Evolutionary conservation across 1,140 invertebrate species (phyloP).

Genomic region (Antheraea mylitta): DNA sequence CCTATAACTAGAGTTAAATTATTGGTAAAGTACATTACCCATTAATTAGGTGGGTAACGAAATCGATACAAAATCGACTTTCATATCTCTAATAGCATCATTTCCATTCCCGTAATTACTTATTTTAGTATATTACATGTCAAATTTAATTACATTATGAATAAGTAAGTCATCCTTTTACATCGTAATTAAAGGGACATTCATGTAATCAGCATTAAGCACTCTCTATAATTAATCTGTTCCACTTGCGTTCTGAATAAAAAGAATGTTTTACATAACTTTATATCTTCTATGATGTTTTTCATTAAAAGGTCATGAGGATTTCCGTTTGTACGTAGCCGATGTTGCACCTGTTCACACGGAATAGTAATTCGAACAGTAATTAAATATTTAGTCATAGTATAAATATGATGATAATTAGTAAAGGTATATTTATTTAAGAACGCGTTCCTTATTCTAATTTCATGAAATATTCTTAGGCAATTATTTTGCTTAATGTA

Average conservation of each 20-base stretch:
- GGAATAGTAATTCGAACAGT: too few relatives aligned
- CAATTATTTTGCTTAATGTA: too few relatives aligned
- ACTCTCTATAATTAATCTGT: neutral
- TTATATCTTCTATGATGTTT: neutral
- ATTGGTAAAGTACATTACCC: neutral
- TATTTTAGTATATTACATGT: neutral
- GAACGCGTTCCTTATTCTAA: too few relatives aligned
- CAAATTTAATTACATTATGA: conserved; percentile 9
- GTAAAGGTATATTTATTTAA: too few relatives aligned
- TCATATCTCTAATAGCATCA: conserved; percentile 7
- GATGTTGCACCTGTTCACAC: neutral
- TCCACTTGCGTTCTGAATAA: neutral
- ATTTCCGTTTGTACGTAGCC: neutral
- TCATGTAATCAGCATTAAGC: neutral
- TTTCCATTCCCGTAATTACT: conserved; percentile 10
- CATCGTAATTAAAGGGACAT: neutral
- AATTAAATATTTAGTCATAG: too few relatives aligned
- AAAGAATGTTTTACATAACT: neutral
- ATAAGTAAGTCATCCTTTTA: neutral
- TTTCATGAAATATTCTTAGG: too few relatives aligned
- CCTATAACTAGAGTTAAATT: neutral
- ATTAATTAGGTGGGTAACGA: neutral
- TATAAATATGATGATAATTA: too few relatives aligned
- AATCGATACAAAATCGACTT: conserved; percentile 13
- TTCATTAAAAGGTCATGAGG: neutral